Evolutionary conservation across 2,888 invertebrate species (phyloP), one percentile per base, ranked within the genome.

Genomic region (Listrodromus nycthemerus): DNA sequence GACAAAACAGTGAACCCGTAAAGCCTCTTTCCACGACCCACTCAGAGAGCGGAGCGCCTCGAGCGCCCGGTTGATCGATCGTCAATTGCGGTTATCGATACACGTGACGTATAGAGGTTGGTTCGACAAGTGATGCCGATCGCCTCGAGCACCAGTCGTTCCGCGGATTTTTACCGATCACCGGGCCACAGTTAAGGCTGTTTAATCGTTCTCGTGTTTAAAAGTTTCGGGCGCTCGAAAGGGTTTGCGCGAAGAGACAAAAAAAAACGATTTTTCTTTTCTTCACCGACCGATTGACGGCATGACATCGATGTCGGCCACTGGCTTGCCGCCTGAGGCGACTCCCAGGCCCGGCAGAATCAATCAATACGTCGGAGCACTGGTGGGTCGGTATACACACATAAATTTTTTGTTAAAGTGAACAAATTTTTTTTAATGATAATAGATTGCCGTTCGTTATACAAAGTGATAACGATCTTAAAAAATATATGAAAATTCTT

Each of bases 361-460:
- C 75, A 90, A 90, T 85, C 92, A 92, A 86, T 90, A 92, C 79
- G 55, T 91, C 66, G 91, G 89, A 21, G 90, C 91, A 30, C 83
- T 91, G 48, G 84, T 91, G 61, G 90, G 92, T 92, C 85, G 89
- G 90, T 84, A 80, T 50, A 55, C 16, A 50, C 19, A 65, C 58
- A 75, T 41, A 58, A 45, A 0, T 16, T 41, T 19, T 37, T 4
- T 19, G 3, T n/a, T 5, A 13, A n/a, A n/a, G n/a, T 48, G 24
- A 41, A 13, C 1, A 30, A 10, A 67, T 41, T n/a, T n/a, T 8
- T 48, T 50, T 33, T 33, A 66, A 7, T 55, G 16, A 21, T 2
- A 70, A 61, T 79, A 16, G 71, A 24, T 48, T 63, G 27, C 21
- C 8, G 16, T 50, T 50, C 19, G n/a, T 5, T 19, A 0, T 13